A percentile compares a stretch with the other conserved stretches of the same genome.
These are phyloP conservation scores for Epinotia nisella DNA, from an alignment of 2,888 invertebrate genomes.

Conservation along the genomic window DNA sequence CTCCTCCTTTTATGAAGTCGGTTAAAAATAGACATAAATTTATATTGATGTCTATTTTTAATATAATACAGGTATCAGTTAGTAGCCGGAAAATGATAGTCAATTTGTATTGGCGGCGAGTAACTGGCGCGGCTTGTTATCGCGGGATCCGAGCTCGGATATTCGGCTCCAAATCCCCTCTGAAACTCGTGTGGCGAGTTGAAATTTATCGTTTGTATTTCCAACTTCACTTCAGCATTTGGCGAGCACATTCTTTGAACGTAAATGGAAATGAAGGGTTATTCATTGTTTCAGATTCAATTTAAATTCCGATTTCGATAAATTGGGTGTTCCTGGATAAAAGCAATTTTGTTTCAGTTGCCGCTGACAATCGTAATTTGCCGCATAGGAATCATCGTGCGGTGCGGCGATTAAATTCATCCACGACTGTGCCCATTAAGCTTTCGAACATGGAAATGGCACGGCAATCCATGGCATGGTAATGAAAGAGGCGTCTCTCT, in stretches of 20 bases:
- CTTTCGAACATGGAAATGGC: conserved; percentile 69
- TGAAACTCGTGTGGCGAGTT: conserved; percentile 44
- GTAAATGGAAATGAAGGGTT: conserved; percentile 43
- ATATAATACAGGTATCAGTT: conserved; percentile 31
- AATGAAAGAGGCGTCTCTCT: conserved; percentile 73
- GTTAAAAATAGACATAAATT: neutral
- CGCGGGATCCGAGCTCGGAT: conserved; percentile 58
- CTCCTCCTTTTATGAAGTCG: no score
- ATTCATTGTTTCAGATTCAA: conserved; percentile 39
- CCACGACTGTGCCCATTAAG: conserved; percentile 61
- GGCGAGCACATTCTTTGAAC: conserved; percentile 38
- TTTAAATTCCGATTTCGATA: conserved; percentile 41
- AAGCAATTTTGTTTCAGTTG: conserved; percentile 53
- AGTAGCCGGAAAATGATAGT: conserved; percentile 54
- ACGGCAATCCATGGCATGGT: conserved; percentile 66
- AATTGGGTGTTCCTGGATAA: conserved; percentile 44
- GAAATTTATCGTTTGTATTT: conserved; percentile 44
- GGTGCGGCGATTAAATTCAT: conserved; percentile 61
- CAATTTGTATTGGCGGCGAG: conserved; percentile 67
- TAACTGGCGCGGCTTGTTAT: conserved; percentile 66
- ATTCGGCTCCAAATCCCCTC: conserved; percentile 42
- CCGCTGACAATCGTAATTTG: conserved; percentile 63
- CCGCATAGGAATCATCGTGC: conserved; percentile 55
- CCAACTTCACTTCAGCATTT: conserved; percentile 41
- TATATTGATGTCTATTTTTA: no score